Conservation (phyloP, 2,797 vertebrate species). For the Psittacula echo region DNA sequence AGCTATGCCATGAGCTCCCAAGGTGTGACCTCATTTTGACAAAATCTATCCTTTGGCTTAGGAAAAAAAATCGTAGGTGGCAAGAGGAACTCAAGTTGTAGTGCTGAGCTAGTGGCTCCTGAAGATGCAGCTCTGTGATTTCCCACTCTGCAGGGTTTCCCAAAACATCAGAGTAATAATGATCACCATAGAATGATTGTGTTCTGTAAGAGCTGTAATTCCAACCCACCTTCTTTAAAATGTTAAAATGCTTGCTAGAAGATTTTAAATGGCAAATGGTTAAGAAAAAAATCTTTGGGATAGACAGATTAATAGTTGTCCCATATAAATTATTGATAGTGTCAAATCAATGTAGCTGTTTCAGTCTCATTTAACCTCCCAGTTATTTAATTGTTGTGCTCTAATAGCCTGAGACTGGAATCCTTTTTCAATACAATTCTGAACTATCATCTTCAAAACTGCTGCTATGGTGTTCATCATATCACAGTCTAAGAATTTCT, state of each 20-base stretch:
- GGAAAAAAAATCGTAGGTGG: background rate
- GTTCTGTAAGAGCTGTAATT: background rate
- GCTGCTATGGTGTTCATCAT: background rate
- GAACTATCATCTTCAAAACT: background rate
- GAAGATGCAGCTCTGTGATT: background rate
- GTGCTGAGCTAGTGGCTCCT: background rate
- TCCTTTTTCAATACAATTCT: background rate
- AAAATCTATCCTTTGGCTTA: background rate
- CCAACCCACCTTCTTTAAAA: background rate
- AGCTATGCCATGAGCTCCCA: background rate
- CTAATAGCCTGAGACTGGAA: background rate
- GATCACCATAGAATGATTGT: background rate
- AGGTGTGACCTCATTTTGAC: background rate
- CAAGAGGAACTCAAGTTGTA: background rate
- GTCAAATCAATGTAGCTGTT: background rate
- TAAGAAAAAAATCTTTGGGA: background rate
- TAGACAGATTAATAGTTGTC: background rate
- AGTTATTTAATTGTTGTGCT: background rate
- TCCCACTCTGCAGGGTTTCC: background rate
- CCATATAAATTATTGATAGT: conserved; percentile 25
- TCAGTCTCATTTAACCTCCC: background rate
- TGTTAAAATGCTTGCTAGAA: background rate
- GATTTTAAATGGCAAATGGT: background rate
- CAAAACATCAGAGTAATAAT: background rate
- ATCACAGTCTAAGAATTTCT: background rate